Base-by-base conservation (phyloP, 2,888 invertebrate species). In the Melanostoma mellinum region DNA sequence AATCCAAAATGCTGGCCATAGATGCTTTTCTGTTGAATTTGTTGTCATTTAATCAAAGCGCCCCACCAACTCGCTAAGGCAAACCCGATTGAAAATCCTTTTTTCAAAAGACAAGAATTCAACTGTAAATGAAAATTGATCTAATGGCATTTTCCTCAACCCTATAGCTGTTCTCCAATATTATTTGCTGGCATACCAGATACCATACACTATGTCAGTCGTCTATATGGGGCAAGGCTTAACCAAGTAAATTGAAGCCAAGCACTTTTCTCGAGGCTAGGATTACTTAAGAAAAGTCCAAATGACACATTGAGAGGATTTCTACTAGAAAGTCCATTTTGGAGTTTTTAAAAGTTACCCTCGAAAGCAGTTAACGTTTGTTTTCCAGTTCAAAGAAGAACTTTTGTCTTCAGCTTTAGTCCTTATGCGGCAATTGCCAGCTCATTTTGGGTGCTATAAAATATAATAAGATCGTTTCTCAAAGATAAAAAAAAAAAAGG, bases 11-110 rank as follows among this genome's bases (percentile, higher is more conserved):
- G 38, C 63, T 30, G 63, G 30, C 48, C 50, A 63, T 60, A 69
- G 72, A 79, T 48, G 60, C 53, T 30, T 46, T 35, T 30, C 52
- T 35, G 8, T 63, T 63, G 60, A 72, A 69, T 82, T 52, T 74
- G 67, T 77, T 40, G 63, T 73, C 56, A 63, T 63, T 56, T 50
- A 77, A 69, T 77, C 77, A 82, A 73, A 20, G 20, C 20, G 20
- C 33, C 33, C 40, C 40, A 46, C 3, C 77, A 77, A 48, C 78
- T 82, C 68, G 20, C 20, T 20, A 20, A 73, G 68, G 82, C 77
- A 73, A 74, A 68, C 68, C 73, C 82, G 77, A 82, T 82, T 77
- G 73, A 77, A 82, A 82, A 82, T 82, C 82, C 82, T 77, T 77
- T 72, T 42, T 55, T 36, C 33, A 55, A 38, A 63, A 73, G 46